These are phyloP conservation scores for Rattus rattus DNA, from an alignment of 2,113 vertebrate species.

Conservation along the genomic window DNA sequence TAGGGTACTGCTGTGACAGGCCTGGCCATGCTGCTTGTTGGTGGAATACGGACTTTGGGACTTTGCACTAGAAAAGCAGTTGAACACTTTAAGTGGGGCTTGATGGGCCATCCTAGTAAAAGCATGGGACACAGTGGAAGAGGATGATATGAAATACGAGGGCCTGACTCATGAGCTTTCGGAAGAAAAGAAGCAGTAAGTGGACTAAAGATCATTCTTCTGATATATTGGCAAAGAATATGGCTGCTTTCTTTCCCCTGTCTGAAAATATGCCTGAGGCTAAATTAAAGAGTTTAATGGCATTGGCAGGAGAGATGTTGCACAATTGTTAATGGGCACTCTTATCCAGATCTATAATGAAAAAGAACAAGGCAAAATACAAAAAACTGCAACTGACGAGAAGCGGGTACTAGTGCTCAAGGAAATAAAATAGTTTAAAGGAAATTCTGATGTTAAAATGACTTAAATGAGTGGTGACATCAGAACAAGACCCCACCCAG, in stretches of 20 bases:
- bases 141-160: background rate
- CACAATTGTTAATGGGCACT: background rate
- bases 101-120: background rate
- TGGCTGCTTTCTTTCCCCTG: background rate
- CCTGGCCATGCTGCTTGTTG: background rate
- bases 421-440: background rate
- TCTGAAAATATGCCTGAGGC: background rate
- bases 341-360: background rate
- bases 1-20: background rate
- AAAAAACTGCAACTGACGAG: background rate
- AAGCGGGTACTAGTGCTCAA: background rate
- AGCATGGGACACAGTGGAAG: background rate
- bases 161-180: background rate
- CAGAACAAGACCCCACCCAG: background rate
- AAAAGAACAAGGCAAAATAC: background rate
- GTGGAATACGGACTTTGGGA: background rate
- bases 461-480: background rate
- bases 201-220: background rate
- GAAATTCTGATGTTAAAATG: background rate
- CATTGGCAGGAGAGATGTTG: background rate
- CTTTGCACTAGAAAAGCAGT: background rate
- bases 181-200: background rate
- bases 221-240: background rate
- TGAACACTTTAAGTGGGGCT: background rate
- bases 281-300: background rate